Conservation (phyloP, 2,797 vertebrate species). For the Tokudaia tokunoshimensis region DNA sequence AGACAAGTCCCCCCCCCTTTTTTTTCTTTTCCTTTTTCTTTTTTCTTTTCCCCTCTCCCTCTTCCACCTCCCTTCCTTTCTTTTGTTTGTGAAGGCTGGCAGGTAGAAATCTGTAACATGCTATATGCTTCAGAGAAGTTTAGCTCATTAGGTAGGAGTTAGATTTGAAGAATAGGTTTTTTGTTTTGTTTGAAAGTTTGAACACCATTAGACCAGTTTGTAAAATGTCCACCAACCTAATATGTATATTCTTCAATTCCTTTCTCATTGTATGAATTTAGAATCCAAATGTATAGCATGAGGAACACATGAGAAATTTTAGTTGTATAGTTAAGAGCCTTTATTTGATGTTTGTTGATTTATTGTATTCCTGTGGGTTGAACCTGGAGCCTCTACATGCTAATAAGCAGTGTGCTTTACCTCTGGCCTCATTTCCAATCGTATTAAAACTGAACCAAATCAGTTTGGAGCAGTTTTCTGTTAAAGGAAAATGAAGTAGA, state of each 20-base stretch:
- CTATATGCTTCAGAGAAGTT: not conserved
- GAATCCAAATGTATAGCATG: constrained; percentile 25
- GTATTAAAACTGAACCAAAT: not conserved
- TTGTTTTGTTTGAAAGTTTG: constrained; percentile 35
- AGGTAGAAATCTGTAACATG: not conserved
- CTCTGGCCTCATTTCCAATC: not conserved
- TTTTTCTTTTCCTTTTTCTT: not conserved
- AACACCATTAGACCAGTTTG: constrained; percentile 12
- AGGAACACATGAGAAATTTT: constrained; percentile 23
- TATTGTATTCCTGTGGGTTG: not conserved
- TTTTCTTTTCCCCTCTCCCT: not conserved
- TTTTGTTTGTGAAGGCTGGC: not conserved
- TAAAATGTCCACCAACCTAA: not conserved
- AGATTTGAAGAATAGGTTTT: constrained; percentile 24
- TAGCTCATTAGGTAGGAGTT: not conserved
- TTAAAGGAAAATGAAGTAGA: not conserved
- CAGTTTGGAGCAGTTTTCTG: not conserved
- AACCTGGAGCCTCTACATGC: not conserved
- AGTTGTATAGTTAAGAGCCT: constrained; percentile 37
- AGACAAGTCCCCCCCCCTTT: not conserved
- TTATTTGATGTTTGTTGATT: constrained; percentile 9
- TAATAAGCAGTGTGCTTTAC: not conserved
- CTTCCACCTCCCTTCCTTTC: rapidly evolving
- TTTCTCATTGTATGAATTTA: constrained; percentile 51
- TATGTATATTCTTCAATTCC: constrained; percentile 40